phyloP scores from a whole-genome alignment of 2,797 vertebrate genomes.

The Onychomys torridus region DNA sequence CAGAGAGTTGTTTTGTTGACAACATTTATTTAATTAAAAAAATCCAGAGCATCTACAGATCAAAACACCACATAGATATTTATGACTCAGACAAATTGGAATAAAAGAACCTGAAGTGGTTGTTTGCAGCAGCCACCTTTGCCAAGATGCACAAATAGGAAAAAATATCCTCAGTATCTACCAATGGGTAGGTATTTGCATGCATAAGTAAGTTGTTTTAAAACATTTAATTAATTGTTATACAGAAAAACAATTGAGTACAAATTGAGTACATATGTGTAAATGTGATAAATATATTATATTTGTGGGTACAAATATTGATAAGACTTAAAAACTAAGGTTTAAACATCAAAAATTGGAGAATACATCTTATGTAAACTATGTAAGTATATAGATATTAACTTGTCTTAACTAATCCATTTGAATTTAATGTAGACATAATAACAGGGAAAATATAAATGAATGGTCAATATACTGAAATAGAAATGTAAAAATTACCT shows the following conservation, averaged over 20 bases:
- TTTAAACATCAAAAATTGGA: background rate
- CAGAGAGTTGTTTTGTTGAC: too few relatives aligned
- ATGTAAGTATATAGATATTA: background rate
- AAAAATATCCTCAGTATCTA: background rate
- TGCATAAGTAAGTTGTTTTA: background rate
- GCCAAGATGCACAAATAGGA: background rate
- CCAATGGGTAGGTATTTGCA: background rate
- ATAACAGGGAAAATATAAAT: background rate
- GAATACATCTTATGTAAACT: background rate
- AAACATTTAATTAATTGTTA: background rate
- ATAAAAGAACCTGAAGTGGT: background rate
- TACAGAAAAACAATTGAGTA: background rate
- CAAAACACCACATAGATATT: background rate
- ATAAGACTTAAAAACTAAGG: background rate
- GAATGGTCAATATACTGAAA: background rate
- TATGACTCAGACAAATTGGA: background rate
- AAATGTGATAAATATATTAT: background rate
- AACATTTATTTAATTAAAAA: too few relatives aligned
- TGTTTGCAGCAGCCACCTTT: too few relatives aligned
- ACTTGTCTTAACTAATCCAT: background rate
- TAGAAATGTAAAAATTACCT: background rate
- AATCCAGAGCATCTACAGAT: background rate
- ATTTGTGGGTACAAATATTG: background rate
- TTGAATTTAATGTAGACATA: background rate
- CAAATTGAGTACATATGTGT: background rate